A percentile compares a stretch with the other conserved stretches of the same genome.
Evolutionary conservation across 2,113 vertebrate genomes (phyloP).

Genomic region (Rafetus swinhoei): DNA sequence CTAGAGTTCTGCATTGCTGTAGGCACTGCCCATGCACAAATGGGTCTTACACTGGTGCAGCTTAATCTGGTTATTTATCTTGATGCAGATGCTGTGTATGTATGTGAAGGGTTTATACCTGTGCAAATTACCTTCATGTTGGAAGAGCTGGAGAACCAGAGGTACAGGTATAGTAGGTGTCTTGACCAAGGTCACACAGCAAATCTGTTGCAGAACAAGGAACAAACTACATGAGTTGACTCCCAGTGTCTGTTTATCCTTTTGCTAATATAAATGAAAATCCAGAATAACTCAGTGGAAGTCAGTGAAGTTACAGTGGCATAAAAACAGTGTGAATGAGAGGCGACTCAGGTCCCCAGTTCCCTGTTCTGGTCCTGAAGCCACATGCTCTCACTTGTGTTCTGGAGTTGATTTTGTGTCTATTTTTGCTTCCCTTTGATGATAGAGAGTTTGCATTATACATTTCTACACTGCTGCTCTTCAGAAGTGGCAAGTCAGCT

Average conservation of each 20-base stretch:
- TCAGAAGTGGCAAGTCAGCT: slow-evolving; percentile 31
- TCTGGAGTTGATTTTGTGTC: background rate
- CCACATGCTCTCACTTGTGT: background rate
- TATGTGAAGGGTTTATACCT: background rate
- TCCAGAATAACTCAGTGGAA: background rate
- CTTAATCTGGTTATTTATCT: background rate
- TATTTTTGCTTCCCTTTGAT: slow-evolving; percentile 21
- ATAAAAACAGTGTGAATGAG: background rate
- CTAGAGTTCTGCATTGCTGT: background rate
- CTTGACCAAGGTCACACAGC: background rate
- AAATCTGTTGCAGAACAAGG: fast-evolving
- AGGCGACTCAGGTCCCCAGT: slow-evolving; percentile 1
- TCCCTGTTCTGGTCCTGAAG: background rate
- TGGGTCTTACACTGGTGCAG: background rate
- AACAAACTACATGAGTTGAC: background rate
- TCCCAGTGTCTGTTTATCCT: background rate
- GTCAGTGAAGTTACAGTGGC: background rate
- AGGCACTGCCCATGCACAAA: background rate
- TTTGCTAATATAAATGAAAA: background rate
- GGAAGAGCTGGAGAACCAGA: background rate
- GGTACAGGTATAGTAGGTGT: fast-evolving
- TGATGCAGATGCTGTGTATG: background rate
- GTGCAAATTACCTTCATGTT: background rate
- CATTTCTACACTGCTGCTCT: slow-evolving; percentile 37
- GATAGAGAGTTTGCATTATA: slow-evolving; percentile 61